Base-by-base conservation (phyloP, 1,140 invertebrate genomes). In the Pogonognathellus flavescens region DNA sequence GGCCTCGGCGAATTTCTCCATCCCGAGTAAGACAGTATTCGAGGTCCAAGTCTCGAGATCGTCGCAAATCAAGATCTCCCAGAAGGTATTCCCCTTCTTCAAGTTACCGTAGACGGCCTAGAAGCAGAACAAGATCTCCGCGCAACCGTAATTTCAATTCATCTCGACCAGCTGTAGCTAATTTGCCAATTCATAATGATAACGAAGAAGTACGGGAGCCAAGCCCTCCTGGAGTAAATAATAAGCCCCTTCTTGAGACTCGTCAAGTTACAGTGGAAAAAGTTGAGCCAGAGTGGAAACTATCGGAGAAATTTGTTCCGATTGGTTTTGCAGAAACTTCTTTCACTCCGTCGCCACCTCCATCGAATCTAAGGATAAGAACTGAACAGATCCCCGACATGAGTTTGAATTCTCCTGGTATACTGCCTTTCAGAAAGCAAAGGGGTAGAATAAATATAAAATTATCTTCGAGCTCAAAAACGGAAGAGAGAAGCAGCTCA, bases 391-490 rank as follows among this genome's bases (percentile, higher is more conserved):
- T 41, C 31, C 31, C 55, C 0, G 52, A 50, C 1, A 10, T 60
- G 10, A 18, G 11, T 16, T 11, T 84, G 41, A 50, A 53, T 22
- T 76, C 83, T 18, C 72, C 84, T 20, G 18, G 9, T 18, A 22
- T 53, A 7, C 49, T 87, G 0, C 72, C 86, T 3, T 62, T 87
- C 14, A 62, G 85, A 62, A 88, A 87, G 57, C 87, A 88, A 41
- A 87, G 87, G 55, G 84, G 86, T 2, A 57, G 87, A 82, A 87
- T 88, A 16, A 88, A 88, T 59, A 88, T 88, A 10, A 88, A 88
- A 70, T 62, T 88, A 41, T 86, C 84, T 13, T 87, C 87, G 0
- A 87, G 82, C 41, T 87, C 86, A 6, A 88, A 88, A 57, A 53
- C 80, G 1, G 87, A 88, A 80, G 84, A 72, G 41, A 55, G 50